phyloP scores from a whole-genome alignment of 2,797 vertebrate species.

The Eupleurogrammus muticus region DNA sequence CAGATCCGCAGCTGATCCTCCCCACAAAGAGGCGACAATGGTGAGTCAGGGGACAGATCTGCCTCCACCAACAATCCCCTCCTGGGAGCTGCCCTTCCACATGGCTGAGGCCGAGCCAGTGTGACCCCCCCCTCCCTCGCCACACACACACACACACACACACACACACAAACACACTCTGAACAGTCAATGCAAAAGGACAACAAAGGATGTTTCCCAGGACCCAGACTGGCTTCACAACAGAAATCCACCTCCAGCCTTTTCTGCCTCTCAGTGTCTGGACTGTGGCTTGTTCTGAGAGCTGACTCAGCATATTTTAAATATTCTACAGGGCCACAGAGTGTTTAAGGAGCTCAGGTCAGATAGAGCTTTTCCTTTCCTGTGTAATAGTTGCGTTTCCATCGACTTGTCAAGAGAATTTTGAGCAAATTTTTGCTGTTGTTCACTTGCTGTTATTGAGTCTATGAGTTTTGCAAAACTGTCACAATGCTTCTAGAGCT shows the following conservation, averaged over 20 bases:
- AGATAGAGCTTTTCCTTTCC: no score
- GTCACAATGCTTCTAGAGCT: no score
- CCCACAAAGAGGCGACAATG: conserved; percentile 73
- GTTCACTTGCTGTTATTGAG: no score
- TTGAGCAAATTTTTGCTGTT: no score
- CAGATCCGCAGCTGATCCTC: conserved; percentile 81
- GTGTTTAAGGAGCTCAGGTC: conserved; percentile 15
- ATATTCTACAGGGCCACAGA: not conserved
- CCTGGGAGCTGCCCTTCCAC: conserved; percentile 79
- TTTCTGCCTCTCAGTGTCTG: conserved; percentile 32
- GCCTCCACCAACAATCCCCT: conserved; percentile 73
- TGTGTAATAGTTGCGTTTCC: no score
- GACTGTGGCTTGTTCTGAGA: conserved; percentile 2
- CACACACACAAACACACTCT: conserved; percentile 11
- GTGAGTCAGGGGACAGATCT: conserved; percentile 51
- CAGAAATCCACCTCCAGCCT: conserved; percentile 12
- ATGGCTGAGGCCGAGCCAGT: conserved; percentile 57
- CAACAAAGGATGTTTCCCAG: conserved; percentile 69
- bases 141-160: conserved; percentile 18
- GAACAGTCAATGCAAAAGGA: conserved; percentile 69
- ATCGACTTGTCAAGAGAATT: no score
- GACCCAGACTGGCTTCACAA: conserved; percentile 27
- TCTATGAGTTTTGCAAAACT: no score
- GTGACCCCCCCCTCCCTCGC: conserved; percentile 56
- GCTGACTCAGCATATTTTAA: conserved; percentile 9